A percentile compares a stretch with the other conserved stretches of the same genome.
These are phyloP conservation scores for Musca domestica DNA, from an alignment of 1,140 invertebrate genomes.

Conservation along the genomic window DNA sequence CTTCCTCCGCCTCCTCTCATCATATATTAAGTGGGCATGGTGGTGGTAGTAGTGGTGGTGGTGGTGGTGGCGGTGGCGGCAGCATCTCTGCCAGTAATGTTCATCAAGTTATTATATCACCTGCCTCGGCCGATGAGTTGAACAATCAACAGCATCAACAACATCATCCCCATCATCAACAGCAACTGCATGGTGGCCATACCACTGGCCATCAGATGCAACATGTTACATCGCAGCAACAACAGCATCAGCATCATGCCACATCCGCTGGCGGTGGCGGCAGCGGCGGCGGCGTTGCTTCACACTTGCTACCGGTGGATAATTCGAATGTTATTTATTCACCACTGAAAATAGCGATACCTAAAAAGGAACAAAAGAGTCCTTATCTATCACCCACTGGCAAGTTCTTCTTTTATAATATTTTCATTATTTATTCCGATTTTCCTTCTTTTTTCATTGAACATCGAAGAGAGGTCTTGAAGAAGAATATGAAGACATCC, in stretches of 20 bases:
- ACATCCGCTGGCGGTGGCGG: constrained; percentile 22
- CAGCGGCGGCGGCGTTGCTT: background rate
- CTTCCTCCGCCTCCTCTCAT: constrained; percentile 22
- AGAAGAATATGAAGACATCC: background rate
- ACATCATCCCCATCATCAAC: constrained; percentile 39
- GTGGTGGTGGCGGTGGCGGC: background rate
- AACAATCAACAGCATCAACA: constrained; percentile 33
- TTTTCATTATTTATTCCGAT: background rate
- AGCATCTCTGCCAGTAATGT: constrained; percentile 1
- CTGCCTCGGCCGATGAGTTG: constrained; percentile 27
- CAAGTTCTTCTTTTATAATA: constrained; percentile 35
- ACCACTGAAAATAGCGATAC: constrained; percentile 53
- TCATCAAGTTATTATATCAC: constrained; percentile 28
- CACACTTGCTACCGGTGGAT: constrained; percentile 23
- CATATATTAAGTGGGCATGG: constrained; percentile 31
- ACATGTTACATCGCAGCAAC: constrained; percentile 24
- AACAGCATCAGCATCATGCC: constrained; percentile 14
- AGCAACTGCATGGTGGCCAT: constrained; percentile 29
- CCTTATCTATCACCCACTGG: constrained; percentile 79
- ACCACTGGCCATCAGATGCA: constrained; percentile 47
- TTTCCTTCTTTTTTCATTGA: background rate
- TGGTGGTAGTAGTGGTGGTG: background rate
- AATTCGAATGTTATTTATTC: constrained; percentile 45
- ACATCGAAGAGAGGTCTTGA: too few relatives aligned
- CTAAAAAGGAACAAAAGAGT: constrained; percentile 62